phyloP scores from a whole-genome alignment of 2,113 vertebrate species.

The Trochalopteron elliotii region DNA sequence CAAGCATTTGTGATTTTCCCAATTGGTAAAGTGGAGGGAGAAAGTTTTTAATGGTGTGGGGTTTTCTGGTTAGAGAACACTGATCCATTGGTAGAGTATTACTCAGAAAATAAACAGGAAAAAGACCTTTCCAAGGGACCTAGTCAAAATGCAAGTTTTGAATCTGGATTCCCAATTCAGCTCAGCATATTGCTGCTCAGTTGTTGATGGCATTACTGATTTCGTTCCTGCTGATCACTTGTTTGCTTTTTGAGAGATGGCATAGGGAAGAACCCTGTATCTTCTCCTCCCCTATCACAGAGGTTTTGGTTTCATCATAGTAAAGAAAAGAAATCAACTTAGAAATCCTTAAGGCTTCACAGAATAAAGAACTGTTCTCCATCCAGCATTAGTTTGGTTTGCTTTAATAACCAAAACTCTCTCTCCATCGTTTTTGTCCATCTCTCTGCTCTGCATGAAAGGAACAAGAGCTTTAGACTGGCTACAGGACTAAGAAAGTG shows the following conservation, averaged over 20 bases:
- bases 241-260: background rate
- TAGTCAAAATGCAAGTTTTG: background rate
- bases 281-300: background rate
- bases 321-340: background rate
- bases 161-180: background rate
- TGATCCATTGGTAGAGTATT: background rate
- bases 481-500: background rate
- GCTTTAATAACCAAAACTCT: background rate
- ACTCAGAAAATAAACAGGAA: background rate
- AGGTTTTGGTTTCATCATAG: background rate
- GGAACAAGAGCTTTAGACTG: background rate
- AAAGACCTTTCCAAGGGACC: background rate
- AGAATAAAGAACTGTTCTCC: background rate
- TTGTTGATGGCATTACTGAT: background rate
- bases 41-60: background rate
- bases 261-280: background rate
- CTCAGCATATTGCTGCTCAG: background rate
- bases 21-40: background rate
- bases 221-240: background rate
- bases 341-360: background rate
- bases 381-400: background rate
- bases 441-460: background rate
- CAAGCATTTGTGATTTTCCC: background rate
- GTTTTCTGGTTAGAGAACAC: background rate
- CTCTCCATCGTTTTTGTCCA: background rate